Evolutionary conservation across 2,797 vertebrate genomes (phyloP), one percentile per base, ranked within the genome.

Genomic region (Brachymystax lenok): DNA sequence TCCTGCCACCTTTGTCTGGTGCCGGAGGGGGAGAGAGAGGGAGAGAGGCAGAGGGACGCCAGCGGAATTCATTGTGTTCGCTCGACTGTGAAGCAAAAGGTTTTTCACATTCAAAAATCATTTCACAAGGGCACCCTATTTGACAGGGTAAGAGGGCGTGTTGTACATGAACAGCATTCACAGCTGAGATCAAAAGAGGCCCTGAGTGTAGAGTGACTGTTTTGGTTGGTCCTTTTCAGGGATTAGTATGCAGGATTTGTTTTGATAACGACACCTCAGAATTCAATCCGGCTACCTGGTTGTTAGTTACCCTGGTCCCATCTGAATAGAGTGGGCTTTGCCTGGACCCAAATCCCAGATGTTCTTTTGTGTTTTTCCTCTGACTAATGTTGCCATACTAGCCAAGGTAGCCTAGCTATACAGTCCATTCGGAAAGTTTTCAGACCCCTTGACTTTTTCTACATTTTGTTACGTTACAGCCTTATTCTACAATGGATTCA

Each of bases 31-130:
- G 19, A 12, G 19, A 21, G 59, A 21, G n/a, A 8, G 6, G 27
- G 13, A 4, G 27, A 5, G 27, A 28, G 64, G 28, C 1, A 1
- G 71, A 21, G 27, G 74, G 78, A 77, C 82, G 82, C 86, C 82
- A 82, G 80, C 2, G 67, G 85, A 88, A 91, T 90, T 79, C 88
- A 92, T 87, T 86, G 89, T 82, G 86, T 83, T 90, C 70, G 79
- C 79, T 91, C 86, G 84, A 80, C 83, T 86, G 73, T 89, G 88
- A 90, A 92, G 84, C 80, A 77, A 89, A 78, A 88, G 81, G 80
- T 75, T 81, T 86, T 86, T 90, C 83, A 83, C 88, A 88, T 87
- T 91, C 83, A 83, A 76, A 86, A 89, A 85, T 92, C 86, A 89
- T 88, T 87, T 88, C 87, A 88, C 86, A 89, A 91, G 88, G 91